A percentile compares a stretch with the other conserved stretches of the same genome.
phyloP scores from a whole-genome alignment of 2,888 invertebrate species.

The Ditula angustiorana region DNA sequence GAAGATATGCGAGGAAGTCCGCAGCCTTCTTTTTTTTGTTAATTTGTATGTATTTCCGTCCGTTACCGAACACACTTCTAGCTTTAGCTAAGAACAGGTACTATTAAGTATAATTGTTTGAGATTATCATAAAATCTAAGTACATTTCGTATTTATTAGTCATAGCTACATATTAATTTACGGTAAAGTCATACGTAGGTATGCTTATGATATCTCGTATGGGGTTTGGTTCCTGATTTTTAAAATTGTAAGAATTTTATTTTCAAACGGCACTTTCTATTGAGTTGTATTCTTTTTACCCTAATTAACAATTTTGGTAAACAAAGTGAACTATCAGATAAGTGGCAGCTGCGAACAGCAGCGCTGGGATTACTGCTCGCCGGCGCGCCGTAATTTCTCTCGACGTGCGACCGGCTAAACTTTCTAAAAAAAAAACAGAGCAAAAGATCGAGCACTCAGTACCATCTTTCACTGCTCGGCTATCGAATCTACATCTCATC shows the following conservation, averaged over 20 bases:
- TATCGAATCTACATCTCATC: constrained; percentile 65
- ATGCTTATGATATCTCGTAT: constrained; percentile 28
- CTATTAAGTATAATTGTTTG: constrained; percentile 59
- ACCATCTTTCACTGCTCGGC: constrained; percentile 81
- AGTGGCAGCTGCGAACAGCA: constrained; percentile 72
- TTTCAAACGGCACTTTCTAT: background rate
- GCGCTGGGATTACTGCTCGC: constrained; percentile 70
- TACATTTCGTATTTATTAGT: constrained; percentile 65
- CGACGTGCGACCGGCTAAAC: constrained; percentile 78
- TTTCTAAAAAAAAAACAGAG: constrained; percentile 82
- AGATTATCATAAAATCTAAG: constrained; percentile 62
- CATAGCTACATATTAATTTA: constrained; percentile 57
- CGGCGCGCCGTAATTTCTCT: constrained; percentile 77
- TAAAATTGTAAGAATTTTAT: background rate
- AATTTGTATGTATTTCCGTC: constrained; percentile 82
- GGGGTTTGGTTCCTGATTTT: constrained; percentile 53
- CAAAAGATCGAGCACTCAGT: constrained; percentile 80
- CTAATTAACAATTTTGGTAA: constrained; percentile 12
- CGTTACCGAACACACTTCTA: constrained; percentile 83
- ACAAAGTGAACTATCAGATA: constrained; percentile 64
- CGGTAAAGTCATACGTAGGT: constrained; percentile 55
- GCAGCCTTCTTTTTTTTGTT: constrained; percentile 77
- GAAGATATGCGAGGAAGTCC: constrained; percentile 61
- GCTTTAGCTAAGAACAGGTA: constrained; percentile 74
- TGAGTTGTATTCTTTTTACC: background rate